Percentiles rank a stretch among this genome's conserved stretches.
phyloP scores from a whole-genome alignment of 2,113 vertebrate genomes.

The Malurus melanocephalus region DNA sequence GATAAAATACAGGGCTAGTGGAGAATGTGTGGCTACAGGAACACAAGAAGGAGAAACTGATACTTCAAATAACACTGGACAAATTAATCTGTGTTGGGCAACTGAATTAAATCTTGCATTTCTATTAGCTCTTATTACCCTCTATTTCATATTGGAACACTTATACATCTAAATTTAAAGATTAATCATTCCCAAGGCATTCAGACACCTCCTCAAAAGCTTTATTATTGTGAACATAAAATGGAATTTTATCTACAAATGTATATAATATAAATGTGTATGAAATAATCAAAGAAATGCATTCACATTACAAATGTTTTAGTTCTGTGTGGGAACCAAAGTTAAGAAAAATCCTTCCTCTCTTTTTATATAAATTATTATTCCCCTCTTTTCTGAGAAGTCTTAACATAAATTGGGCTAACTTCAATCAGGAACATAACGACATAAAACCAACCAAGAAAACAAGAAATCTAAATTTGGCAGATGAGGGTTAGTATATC shows the following conservation, averaged over 20 bases:
- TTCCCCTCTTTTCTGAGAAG: not conserved
- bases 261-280: not conserved
- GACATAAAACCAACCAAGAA: not conserved
- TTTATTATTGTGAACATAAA: not conserved
- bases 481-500: not conserved
- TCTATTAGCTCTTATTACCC: not conserved
- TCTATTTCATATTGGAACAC: not conserved
- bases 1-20: not conserved
- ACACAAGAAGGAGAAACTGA: not conserved
- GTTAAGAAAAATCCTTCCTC: not conserved
- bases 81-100: not conserved
- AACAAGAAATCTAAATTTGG: not conserved
- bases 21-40: not conserved
- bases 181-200: not conserved
- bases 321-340: not conserved
- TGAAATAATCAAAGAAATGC: not conserved
- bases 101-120: not conserved
- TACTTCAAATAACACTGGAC: not conserved
- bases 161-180: not conserved
- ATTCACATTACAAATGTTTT: not conserved
- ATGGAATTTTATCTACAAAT: not conserved
- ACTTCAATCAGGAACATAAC: not conserved
- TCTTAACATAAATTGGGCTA: not conserved
- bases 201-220: not conserved
- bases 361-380: not conserved